Percentiles rank a stretch among this genome's conserved stretches.
phyloP scores from a whole-genome alignment of 1,140 invertebrate genomes.

The Chlorops oryzae region DNA sequence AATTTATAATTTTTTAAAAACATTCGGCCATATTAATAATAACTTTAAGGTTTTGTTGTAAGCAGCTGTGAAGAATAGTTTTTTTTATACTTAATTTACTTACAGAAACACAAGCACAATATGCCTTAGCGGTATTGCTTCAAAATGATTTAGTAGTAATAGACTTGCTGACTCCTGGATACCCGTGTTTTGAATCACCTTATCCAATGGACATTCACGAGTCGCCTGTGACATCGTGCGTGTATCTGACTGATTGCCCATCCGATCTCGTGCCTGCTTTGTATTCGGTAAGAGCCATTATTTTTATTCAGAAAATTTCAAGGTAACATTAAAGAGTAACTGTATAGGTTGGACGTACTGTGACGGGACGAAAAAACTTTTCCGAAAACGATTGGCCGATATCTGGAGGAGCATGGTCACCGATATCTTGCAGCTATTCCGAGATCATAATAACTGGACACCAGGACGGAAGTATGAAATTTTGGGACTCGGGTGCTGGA shows the following conservation, averaged over 20 bases:
- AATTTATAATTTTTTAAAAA: too few species aligned
- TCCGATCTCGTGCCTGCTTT: slow-evolving; percentile 90
- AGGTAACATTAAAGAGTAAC: not conserved
- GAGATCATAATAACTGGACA: slow-evolving; percentile 96
- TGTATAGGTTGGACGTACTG: slow-evolving; percentile 50
- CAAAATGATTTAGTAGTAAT: slow-evolving; percentile 98
- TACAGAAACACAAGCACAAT: slow-evolving; percentile 92
- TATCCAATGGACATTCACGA: slow-evolving; percentile 99
- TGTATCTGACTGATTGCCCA: slow-evolving; percentile 95
- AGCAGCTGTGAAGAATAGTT: too few species aligned
- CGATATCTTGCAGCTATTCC: slow-evolving; percentile 87
- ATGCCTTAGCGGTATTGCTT: slow-evolving; percentile 93
- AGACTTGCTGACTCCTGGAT: slow-evolving; percentile 88
- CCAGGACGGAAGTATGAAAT: slow-evolving; percentile 92
- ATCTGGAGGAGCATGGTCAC: slow-evolving; percentile 90
- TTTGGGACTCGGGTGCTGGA: slow-evolving; percentile 94
- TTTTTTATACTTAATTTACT: slow-evolving; percentile 10
- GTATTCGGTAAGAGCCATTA: slow-evolving; percentile 54
- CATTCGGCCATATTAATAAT: too few species aligned
- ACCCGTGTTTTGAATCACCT: slow-evolving; percentile 98
- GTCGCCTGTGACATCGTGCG: slow-evolving; percentile 91
- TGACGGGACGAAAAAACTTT: slow-evolving; percentile 67
- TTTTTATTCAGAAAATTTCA: not conserved
- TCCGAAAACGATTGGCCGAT: slow-evolving; percentile 95
- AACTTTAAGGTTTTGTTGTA: too few species aligned